phyloP scores from a whole-genome alignment of 2,113 vertebrate genomes.

The Pterocles orientalis region DNA sequence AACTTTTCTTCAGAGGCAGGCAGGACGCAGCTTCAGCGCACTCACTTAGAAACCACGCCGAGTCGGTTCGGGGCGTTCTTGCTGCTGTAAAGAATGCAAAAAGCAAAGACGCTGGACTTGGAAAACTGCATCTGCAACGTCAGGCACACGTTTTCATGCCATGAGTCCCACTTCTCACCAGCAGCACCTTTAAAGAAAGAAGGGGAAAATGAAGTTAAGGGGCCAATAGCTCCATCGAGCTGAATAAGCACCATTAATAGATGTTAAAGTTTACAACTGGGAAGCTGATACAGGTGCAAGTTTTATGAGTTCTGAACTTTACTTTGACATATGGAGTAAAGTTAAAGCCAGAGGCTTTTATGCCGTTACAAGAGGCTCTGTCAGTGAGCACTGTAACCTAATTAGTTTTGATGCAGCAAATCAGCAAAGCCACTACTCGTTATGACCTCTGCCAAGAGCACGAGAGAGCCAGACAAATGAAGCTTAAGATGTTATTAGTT shows the following conservation, averaged over 20 bases:
- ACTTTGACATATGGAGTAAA: constrained; percentile 61
- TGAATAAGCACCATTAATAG: constrained; percentile 12
- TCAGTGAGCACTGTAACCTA: constrained; percentile 76
- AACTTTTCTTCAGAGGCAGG: not conserved
- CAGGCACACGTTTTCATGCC: fast-evolving
- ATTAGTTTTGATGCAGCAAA: constrained; percentile 81
- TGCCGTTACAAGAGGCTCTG: constrained; percentile 65
- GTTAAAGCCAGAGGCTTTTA: constrained; percentile 62
- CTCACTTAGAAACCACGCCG: not conserved
- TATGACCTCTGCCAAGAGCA: constrained; percentile 81
- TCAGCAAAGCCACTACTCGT: constrained; percentile 78
- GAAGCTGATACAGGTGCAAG: constrained; percentile 28
- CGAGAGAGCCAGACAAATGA: constrained; percentile 74
- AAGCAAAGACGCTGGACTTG: not conserved
- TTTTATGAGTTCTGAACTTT: constrained; percentile 47
- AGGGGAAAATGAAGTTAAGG: not conserved
- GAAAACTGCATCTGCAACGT: fast-evolving
- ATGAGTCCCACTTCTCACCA: not conserved
- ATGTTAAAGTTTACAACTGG: not conserved
- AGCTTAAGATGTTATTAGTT: constrained; percentile 77
- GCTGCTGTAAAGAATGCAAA: not conserved
- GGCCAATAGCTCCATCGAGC: not conserved
- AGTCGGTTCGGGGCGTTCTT: not conserved
- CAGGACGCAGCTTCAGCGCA: not conserved
- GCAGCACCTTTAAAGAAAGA: not conserved